phyloP scores from a whole-genome alignment of 2,113 vertebrate species.

The Asarcornis scutulata region DNA sequence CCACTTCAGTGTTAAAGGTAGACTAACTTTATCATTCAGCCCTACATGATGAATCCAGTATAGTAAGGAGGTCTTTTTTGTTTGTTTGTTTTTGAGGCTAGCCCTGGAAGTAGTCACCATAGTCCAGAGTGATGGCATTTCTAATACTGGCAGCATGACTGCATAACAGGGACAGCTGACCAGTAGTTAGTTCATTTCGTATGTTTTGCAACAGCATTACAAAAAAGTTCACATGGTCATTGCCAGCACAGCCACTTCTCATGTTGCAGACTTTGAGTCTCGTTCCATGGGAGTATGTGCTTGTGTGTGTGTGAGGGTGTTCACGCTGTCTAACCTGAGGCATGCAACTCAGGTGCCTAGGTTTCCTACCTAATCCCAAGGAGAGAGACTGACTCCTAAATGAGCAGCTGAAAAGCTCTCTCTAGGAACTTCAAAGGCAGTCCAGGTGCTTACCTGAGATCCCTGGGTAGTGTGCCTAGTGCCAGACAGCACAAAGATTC shows the following conservation, averaged over 20 bases:
- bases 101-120: neutral
- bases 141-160: neutral
- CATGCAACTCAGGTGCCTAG: neutral
- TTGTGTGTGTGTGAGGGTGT: neutral
- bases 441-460: neutral
- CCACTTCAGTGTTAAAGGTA: constrained; percentile 4
- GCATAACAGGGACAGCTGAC: neutral
- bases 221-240: neutral
- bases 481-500: neutral
- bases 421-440: neutral
- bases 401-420: neutral
- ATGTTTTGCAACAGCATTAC: fast-evolving
- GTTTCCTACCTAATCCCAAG: neutral
- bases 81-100: neutral
- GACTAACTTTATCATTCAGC: neutral
- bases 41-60: neutral
- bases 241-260: neutral
- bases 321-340: neutral
- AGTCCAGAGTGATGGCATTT: neutral
- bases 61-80: neutral
- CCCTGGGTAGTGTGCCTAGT: neutral
- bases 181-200: neutral
- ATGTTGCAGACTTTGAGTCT: neutral
- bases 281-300: neutral
- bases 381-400: neutral